These are phyloP conservation scores for Kradibia gibbosae DNA, from an alignment of 1,140 invertebrate species.

Conservation along the genomic window DNA sequence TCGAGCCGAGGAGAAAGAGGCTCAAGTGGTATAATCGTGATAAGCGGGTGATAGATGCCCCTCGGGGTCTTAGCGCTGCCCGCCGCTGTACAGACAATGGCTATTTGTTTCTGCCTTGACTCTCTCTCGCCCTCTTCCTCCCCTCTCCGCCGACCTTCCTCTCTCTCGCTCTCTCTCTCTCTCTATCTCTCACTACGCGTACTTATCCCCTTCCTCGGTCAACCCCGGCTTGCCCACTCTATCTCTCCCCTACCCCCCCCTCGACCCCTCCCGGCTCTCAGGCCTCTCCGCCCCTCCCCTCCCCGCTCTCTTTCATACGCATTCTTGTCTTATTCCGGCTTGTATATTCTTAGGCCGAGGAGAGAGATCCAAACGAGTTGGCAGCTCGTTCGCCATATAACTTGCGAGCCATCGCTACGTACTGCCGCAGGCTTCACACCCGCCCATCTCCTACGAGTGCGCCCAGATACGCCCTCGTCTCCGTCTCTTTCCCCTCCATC, in stretches of 20 bases:
- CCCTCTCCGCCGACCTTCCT: not conserved
- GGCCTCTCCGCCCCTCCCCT: too few species aligned
- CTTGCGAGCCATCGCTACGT: slow-evolving; percentile 4
- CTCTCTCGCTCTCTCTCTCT: not conserved
- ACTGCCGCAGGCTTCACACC: slow-evolving; percentile 38
- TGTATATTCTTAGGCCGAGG: slow-evolving; percentile 1
- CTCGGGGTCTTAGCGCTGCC: slow-evolving; percentile 62
- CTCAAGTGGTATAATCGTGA: slow-evolving; percentile 72
- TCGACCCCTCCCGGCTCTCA: not conserved
- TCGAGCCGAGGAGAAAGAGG: slow-evolving; percentile 42
- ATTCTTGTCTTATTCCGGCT: not conserved
- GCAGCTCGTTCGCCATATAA: slow-evolving; percentile 24
- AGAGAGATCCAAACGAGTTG: slow-evolving; percentile 20
- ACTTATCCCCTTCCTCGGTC: not conserved
- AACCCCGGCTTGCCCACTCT: too few species aligned
- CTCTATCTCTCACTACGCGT: slow-evolving; percentile 45
- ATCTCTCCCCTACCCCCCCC: not conserved
- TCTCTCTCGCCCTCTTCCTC: not conserved
- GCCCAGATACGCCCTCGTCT: not conserved
- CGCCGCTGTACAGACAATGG: slow-evolving; percentile 66
- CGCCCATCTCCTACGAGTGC: slow-evolving; percentile 31
- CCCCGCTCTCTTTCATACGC: not conserved
- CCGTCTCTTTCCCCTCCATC: too few species aligned
- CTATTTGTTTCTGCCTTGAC: slow-evolving; percentile 70
- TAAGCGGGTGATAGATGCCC: slow-evolving; percentile 74